Evolutionary conservation across 2,888 invertebrate genomes (phyloP), one percentile per base, ranked within the genome.

Genomic region (Pasiphila rectangulata): DNA sequence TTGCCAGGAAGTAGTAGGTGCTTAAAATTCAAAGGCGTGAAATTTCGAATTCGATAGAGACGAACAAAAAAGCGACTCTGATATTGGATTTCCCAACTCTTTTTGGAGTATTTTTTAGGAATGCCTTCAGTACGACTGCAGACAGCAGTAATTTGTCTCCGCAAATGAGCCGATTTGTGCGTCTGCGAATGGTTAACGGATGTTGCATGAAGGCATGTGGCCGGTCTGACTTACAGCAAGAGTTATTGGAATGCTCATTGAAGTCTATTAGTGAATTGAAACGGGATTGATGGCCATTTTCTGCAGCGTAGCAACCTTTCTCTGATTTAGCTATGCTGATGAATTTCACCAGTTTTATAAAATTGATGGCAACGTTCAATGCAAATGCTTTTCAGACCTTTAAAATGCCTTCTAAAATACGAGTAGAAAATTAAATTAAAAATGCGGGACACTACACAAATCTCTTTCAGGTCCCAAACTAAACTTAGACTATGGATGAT

Each of bases 131-230:
- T 67, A 73, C 77, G 72, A 71, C 72, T 71, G 66, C 70, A 79
- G 78, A 73, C 78, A 67, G 72, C 55, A 60, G 66, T 77, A 79
- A 87, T 88, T 87, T 84, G 78, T 88, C 87, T 88, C 83, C 68
- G 77, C 83, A 86, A 88, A 87, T 79, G 83, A 81, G 84, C 79
- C 85, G 86, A 85, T 83, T 79, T 81, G 85, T 82, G 86, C 84
- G 86, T 85, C 74, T 75, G 75, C 76, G 75, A 77, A 79, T 76
- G 79, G 76, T 77, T 84, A 84, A 85, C 83, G 80, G 77, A 87
- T 84, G 85, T 79, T 73, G 70, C 75, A 69, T 64, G 69, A 66
- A 75, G 78, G 76, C 77, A 76, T 75, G 82, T 77, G 79, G 74
- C 76, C 69, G 63, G 65, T 54, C 76, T 81, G 79, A 83, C 74